These are phyloP conservation scores for Scomber colias DNA, from an alignment of 2,113 vertebrate genomes.

Conservation along the genomic window DNA sequence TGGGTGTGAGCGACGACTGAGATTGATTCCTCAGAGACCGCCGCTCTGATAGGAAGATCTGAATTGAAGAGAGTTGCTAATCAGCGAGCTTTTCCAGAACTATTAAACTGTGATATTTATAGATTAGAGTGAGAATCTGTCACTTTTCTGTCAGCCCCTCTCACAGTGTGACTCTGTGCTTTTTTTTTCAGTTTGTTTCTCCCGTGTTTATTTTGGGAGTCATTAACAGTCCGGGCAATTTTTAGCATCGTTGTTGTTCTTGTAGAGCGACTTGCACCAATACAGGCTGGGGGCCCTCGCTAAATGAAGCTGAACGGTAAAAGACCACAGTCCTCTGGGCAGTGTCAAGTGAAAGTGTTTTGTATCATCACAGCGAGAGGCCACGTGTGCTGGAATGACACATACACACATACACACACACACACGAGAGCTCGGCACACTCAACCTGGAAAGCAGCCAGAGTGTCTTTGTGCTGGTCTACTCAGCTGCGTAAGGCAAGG, in stretches of 20 bases:
- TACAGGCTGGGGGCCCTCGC: not conserved
- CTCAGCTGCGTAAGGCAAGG: conserved; percentile 67
- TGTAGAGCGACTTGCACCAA: conserved; percentile 8
- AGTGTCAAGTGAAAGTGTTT: conserved; percentile 50
- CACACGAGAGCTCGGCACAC: conserved; percentile 16
- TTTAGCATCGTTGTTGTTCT: conserved; percentile 24
- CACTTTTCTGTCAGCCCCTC: not conserved
- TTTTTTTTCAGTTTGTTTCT: conserved; percentile 10
- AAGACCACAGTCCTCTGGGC: conserved; percentile 22
- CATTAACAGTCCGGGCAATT: conserved; percentile 11
- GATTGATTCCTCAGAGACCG: conserved; percentile 55
- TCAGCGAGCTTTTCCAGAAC: conserved; percentile 54
- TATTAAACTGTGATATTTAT: conserved; percentile 68
- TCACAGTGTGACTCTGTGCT: not conserved
- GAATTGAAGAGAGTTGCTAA: conserved; percentile 52
- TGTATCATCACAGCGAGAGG: conserved; percentile 52
- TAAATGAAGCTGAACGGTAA: conserved; percentile 30
- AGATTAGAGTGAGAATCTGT: conserved; percentile 49
- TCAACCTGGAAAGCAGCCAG: conserved; percentile 72
- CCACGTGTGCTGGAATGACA: conserved; percentile 47
- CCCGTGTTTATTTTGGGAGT: conserved; percentile 36
- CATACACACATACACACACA: not conserved
- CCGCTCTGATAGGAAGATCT: conserved; percentile 38
- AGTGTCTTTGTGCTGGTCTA: conserved; percentile 66
- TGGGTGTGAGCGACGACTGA: conserved; percentile 25